phyloP scores from a whole-genome alignment of 2,113 vertebrate species.

The western clawed frog (Xenopus tropicalis) region UCB_Xtro_10.0 CM004447.2:129305501-129306000 shows the following conservation, averaged over 20 bases:
- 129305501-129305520: conserved; percentile 90
- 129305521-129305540: conserved; percentile 92
- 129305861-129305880: conserved; percentile 72
- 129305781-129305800: conserved; percentile 88
- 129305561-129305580: conserved; percentile 93
- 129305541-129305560: conserved; percentile 94
- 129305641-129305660: conserved; percentile 95
- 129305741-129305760: conserved; percentile 83
- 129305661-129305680: conserved; percentile 96
- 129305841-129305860: conserved; percentile 83
- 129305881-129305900: conserved; percentile 59
- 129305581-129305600: conserved; percentile 98
- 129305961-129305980: conserved; percentile 60
- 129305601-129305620: conserved; percentile 94
- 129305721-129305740: conserved; percentile 94
- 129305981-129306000: conserved; percentile 49
- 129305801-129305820: conserved; percentile 92
- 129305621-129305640: conserved; percentile 97
- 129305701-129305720: conserved; percentile 98
- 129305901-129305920: conserved; percentile 53
- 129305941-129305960: conserved; percentile 68
- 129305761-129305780: conserved; percentile 86
- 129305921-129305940: conserved; percentile 58
- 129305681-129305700: conserved; percentile 98
- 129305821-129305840: conserved; percentile 92